Evolutionary conservation across 2,888 invertebrate species (phyloP), one percentile per base, ranked within the genome.

Genomic region (Hypena proboscidalis): DNA sequence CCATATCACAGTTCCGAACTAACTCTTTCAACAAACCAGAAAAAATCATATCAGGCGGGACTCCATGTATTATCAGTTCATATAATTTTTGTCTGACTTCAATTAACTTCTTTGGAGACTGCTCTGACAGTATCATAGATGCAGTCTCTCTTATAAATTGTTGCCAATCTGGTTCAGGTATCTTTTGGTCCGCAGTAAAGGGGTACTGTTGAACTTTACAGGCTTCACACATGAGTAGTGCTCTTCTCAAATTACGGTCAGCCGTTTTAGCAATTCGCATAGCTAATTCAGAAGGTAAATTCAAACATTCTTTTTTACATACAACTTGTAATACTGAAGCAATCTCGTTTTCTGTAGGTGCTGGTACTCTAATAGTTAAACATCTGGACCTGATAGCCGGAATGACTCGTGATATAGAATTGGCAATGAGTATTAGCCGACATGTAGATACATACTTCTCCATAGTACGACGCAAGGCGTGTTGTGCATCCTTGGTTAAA

Each of bases 381-480:
- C 99, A 99, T 77, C 99, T 93, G 45, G 98, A 98, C 52, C 96
- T 93, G 59, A 99, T 98, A 2, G 99, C 99, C n/a, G 98, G 98
- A 67, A 99, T 97, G 0, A 99, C 97, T 69, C 97, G 94, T 2
- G 98, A 98, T 19, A 97, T 97, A 0, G 98, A 98, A 75, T 98
- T 98, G 1, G 98, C 97, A 66, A 97, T 97, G 0, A 99, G 92
- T 66, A 99, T 97, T 2, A 99, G 92, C 8, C 99, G 94, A 79
- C 99, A 99, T 1, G 98, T 98, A 8, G 96, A 92, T 40, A 98
- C 96, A 83, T 99, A 99, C 80, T 99, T 99, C 84, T 99, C 99
- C 99, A 99, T 99, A 0, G 99, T 99, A 29, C 99, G 94, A 61
- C 99, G 94, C 33, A 99, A 89, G 0, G 99, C 99, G 83, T 99